Base-by-base conservation (phyloP, 2,888 invertebrate species). In the Seladonia tumulorum region DNA sequence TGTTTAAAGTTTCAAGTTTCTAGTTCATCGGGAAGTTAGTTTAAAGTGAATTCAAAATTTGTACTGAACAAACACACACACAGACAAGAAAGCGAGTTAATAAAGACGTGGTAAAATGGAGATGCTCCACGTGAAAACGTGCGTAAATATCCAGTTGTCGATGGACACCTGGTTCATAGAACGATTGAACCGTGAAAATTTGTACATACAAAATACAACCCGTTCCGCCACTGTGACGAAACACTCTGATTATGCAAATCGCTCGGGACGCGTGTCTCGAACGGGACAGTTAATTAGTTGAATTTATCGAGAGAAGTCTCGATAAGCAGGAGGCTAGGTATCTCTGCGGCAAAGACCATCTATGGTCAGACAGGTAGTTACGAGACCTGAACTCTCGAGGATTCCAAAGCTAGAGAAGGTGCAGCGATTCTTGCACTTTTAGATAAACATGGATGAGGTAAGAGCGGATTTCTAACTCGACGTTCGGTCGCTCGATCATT, bases 341-440 rank as follows among this genome's bases (percentile, higher is more conserved):
- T 45, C 39, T 53, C 49, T 7, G 79, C 53, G 66, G 29, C 29
- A 45, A 82, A 79, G 60, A 35, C 80, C 79, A 80, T 86, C 77
- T 87, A 87, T 73, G 82, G 86, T 70, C 78, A 60, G 42, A 53
- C 80, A 35, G 60, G 68, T 22, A 71, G 57, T 87, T 87, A 53
- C 78, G 79, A 86, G 83, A 87, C 77, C 74, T 77, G 39, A 35
- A 35, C 63, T 79, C 73, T n/a, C 57, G 76, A 49, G 77, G 60
- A 75, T 57, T 75, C 74, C 70, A 39, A 25, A 71, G 71, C 79
- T 86, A 86, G 73, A 60, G 49, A 74, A 79, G 79, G 70, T 47
- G 63, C 60, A 68, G 82, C 81, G 75, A 14, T 85, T 66, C 45
- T 63, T 63, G 76, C 77, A 47, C 63, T 74, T 74, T 70, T 42